These are phyloP conservation scores for Anoplolepis gracilipes DNA, from an alignment of 1,140 invertebrate genomes.

Conservation along the genomic window DNA sequence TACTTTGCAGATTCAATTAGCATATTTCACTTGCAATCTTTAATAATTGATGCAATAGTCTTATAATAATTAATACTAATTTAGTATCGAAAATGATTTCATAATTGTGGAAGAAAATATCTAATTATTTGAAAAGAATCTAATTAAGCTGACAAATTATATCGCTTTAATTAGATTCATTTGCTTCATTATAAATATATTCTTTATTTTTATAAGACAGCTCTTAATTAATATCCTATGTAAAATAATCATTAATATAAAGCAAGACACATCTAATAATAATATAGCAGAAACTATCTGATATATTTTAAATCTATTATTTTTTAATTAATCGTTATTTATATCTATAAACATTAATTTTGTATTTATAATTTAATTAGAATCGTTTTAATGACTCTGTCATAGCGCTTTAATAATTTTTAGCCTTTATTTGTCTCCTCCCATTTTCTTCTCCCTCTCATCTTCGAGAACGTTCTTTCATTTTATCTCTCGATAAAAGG, in stretches of 20 bases:
- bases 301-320: not conserved
- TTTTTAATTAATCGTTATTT: not conserved
- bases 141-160: slow-evolving; percentile 10
- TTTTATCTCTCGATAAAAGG: not conserved
- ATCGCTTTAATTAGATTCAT: not conserved
- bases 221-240: not conserved
- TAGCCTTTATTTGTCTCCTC: not conserved
- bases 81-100: not conserved
- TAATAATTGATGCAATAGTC: not conserved
- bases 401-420: not conserved
- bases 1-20: slow-evolving; percentile 22
- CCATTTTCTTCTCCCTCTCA: not conserved
- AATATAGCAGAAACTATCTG: not conserved
- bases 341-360: not conserved
- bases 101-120: not conserved
- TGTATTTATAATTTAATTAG: not conserved
- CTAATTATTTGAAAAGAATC: not conserved
- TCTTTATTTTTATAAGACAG: not conserved
- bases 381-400: not conserved
- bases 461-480: slow-evolving; percentile 8
- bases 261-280: not conserved
- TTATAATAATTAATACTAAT: not conserved
- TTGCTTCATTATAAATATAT: not conserved
- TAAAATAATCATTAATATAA: slow-evolving; percentile 12
- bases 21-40: not conserved